Conservation (phyloP, 2,113 vertebrate genomes). For the Phyllostomus hastatus region DNA sequence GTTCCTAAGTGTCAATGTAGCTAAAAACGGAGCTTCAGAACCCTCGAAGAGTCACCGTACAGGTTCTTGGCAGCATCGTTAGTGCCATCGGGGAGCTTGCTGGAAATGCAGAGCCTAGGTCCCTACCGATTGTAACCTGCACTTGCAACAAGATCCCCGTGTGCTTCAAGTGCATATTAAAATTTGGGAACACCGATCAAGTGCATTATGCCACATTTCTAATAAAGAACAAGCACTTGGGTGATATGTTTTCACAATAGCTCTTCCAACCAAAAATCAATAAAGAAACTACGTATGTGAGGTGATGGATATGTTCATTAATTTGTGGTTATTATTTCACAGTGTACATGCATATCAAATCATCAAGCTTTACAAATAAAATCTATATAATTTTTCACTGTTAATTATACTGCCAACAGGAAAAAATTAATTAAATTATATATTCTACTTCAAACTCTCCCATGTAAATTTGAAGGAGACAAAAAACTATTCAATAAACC, state of each 20-base stretch:
- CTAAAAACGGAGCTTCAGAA: not conserved
- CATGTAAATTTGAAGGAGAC: not conserved
- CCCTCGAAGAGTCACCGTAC: not conserved
- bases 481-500: not conserved
- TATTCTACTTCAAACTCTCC: not conserved
- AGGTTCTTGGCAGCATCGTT: accelerated
- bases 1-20: no score
- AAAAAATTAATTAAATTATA: slow-evolving; percentile 2
- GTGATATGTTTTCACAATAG: not conserved
- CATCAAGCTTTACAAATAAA: not conserved
- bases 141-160: not conserved
- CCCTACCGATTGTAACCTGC: not conserved
- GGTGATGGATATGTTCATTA: not conserved
- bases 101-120: not conserved
- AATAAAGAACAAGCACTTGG: not conserved
- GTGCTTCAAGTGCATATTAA: not conserved
- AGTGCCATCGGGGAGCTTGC: not conserved
- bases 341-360: not conserved
- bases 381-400: not conserved
- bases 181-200: not conserved
- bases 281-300: not conserved
- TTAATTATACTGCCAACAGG: not conserved
- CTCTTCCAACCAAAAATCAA: not conserved
- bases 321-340: not conserved
- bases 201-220: not conserved